phyloP scores from a whole-genome alignment of 2,888 invertebrate species.

The Eupithecia pulchellata region DNA sequence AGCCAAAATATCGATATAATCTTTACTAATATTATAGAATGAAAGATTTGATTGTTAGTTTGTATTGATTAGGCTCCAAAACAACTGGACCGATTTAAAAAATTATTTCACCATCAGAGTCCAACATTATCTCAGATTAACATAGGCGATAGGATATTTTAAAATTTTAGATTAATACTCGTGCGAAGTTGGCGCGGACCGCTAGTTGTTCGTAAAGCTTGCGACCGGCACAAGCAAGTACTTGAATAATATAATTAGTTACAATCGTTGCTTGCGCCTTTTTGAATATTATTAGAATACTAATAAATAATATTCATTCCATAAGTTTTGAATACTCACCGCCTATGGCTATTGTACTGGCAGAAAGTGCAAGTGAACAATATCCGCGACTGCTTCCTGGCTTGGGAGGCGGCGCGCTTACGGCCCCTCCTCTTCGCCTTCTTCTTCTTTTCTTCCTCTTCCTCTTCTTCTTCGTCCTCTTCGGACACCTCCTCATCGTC shows the following conservation, averaged over 20 bases:
- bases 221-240: not conserved
- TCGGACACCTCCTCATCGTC: constrained; percentile 80
- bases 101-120: no score
- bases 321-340: constrained; percentile 67
- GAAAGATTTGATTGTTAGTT: no score
- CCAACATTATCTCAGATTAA: no score
- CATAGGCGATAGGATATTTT: no score
- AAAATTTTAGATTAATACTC: no score
- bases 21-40: no score
- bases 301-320: not conserved
- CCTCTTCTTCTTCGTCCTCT: constrained; percentile 85
- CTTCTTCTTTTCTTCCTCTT: constrained; percentile 61
- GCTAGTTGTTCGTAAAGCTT: no score
- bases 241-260: not conserved
- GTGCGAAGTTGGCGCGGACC: no score
- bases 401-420: constrained; percentile 36
- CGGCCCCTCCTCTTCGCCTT: constrained; percentile 75
- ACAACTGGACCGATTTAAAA: no score
- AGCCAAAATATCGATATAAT: no score
- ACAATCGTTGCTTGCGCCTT: not conserved
- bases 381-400: constrained; percentile 83
- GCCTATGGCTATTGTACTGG: constrained; percentile 95
- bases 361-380: constrained; percentile 94
- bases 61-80: no score
- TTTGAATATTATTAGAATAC: not conserved